Evolutionary conservation across 2,888 invertebrate genomes (phyloP).

Genomic region (Pyrrhosoma nymphula): DNA sequence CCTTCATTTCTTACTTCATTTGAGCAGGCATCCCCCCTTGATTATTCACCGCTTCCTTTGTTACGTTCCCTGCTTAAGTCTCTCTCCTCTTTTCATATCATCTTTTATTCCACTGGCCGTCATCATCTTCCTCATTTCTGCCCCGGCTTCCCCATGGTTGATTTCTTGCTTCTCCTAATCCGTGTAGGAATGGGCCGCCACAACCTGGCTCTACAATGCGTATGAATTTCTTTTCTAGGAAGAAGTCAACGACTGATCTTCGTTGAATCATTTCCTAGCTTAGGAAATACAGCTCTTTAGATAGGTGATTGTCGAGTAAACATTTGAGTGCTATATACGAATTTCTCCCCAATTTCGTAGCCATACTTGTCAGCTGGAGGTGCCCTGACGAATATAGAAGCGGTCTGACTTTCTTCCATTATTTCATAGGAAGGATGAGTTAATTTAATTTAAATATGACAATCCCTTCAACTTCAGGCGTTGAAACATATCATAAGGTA

Average conservation of each 20-base stretch:
- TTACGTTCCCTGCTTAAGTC: neutral
- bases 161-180: neutral
- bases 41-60: conserved; percentile 9
- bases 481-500: too few species aligned
- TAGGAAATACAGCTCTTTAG: too few species aligned
- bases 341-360: too few species aligned
- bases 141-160: neutral
- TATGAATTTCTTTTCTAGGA: neutral
- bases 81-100: neutral
- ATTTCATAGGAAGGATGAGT: too few species aligned
- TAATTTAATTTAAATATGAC: too few species aligned
- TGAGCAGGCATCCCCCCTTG: neutral
- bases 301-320: too few species aligned
- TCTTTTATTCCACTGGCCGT: neutral
- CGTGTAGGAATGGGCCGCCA: neutral
- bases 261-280: too few species aligned
- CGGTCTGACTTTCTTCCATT: too few species aligned
- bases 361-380: too few species aligned
- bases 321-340: too few species aligned
- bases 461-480: too few species aligned
- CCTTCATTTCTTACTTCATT: conserved; percentile 9
- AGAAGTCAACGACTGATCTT: neutral
- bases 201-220: neutral
- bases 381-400: too few species aligned
- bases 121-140: neutral